Percentiles rank a stretch among this genome's conserved stretches.
phyloP scores from a whole-genome alignment of 2,888 invertebrate genomes.

The Erebia ligea region DNA sequence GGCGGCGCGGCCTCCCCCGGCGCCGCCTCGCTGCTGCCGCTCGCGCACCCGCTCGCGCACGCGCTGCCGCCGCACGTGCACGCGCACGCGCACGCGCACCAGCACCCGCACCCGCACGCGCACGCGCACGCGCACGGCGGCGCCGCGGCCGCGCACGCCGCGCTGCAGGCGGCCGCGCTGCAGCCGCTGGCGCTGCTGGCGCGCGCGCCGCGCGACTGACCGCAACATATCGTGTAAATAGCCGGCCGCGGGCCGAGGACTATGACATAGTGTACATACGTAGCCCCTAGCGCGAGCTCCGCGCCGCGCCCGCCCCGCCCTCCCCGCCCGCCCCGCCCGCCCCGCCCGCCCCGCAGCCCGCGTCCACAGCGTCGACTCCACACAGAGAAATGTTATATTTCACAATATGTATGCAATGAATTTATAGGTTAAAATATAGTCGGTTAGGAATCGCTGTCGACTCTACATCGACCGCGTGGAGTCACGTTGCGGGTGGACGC shows the following conservation, averaged over 20 bases:
- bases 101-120: slow-evolving; percentile 46
- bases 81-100: slow-evolving; percentile 55
- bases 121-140: slow-evolving; percentile 56
- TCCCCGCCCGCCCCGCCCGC: neutral
- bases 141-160: slow-evolving; percentile 76
- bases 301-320: neutral
- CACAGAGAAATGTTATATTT: neutral
- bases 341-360: neutral
- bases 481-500: neutral
- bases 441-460: neutral
- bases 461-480: neutral
- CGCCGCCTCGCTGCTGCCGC: slow-evolving; percentile 61
- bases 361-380: neutral
- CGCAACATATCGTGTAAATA: slow-evolving; percentile 56
- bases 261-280: slow-evolving; percentile 25
- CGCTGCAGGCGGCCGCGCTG: slow-evolving; percentile 70
- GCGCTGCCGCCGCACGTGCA: slow-evolving; percentile 57
- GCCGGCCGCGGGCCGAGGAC: slow-evolving; percentile 35
- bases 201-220: slow-evolving; percentile 65
- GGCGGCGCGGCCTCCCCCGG: slow-evolving; percentile 74
- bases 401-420: neutral
- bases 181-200: slow-evolving; percentile 66
- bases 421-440: neutral
- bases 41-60: slow-evolving; percentile 47
- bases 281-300: neutral